These are phyloP conservation scores for Drosophila pegasa DNA, from an alignment of 2,888 invertebrate genomes.

Conservation along the genomic window DNA sequence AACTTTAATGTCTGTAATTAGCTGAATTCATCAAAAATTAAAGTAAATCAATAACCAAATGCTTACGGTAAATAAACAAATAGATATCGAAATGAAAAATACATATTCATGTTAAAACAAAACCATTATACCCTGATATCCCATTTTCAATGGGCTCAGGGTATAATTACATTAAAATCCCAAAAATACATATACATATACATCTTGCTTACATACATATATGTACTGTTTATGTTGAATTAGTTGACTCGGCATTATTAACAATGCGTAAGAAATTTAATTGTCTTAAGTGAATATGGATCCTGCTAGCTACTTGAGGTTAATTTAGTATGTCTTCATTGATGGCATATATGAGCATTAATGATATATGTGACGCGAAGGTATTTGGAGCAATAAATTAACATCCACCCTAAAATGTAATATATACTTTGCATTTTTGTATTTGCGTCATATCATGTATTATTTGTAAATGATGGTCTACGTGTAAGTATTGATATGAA, in stretches of 20 bases:
- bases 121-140: too few relatives aligned
- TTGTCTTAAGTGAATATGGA: slow-evolving; percentile 51
- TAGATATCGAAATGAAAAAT: slow-evolving; percentile 67
- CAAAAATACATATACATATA: slow-evolving; percentile 58
- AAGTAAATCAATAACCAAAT: slow-evolving; percentile 63
- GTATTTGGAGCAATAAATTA: slow-evolving; percentile 34
- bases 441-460: too few relatives aligned
- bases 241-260: slow-evolving; percentile 50
- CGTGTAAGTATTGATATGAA: too few relatives aligned
- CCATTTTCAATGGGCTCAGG: too few relatives aligned
- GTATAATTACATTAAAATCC: slow-evolving; percentile 55
- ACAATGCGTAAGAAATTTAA: slow-evolving; percentile 50
- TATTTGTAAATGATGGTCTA: too few relatives aligned
- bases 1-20: slow-evolving; percentile 72
- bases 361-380: slow-evolving; percentile 16
- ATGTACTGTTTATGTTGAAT: slow-evolving; percentile 56
- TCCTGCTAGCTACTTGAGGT: slow-evolving; percentile 32
- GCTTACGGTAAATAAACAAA: slow-evolving; percentile 68
- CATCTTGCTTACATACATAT: slow-evolving; percentile 60
- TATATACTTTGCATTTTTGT: slow-evolving; percentile 22
- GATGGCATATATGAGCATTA: slow-evolving; percentile 6
- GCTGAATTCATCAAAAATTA: slow-evolving; percentile 61
- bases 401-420: slow-evolving; percentile 25
- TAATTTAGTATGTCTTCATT: slow-evolving; percentile 27
- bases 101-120: slow-evolving; percentile 74